Conservation (phyloP, 53 echinoderm and acorn worm species). For the Mesocentrotus franciscanus region DNA sequence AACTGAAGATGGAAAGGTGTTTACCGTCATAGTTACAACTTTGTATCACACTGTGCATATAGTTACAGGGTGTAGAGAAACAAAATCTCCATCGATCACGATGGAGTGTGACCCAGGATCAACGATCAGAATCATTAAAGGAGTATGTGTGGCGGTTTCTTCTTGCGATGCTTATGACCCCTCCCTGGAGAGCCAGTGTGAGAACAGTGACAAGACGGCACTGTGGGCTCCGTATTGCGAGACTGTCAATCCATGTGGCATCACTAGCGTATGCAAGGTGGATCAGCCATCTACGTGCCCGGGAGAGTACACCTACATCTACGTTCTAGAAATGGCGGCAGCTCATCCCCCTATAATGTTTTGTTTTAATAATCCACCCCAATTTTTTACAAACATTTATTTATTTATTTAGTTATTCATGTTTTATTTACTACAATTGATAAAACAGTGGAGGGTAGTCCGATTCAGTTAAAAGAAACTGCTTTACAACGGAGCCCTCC, state of each 20-base stretch:
- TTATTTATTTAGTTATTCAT: too few relatives aligned
- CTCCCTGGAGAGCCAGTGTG: neutral
- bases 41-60: too few relatives aligned
- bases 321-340: neutral
- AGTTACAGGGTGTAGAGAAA: neutral
- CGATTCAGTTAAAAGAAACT: too few relatives aligned
- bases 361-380: neutral
- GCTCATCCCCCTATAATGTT: too few relatives aligned
- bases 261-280: neutral
- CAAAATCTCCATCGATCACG: neutral
- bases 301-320: neutral
- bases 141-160: neutral
- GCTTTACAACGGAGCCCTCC: too few relatives aligned
- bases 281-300: too few relatives aligned
- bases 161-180: neutral
- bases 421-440: too few relatives aligned
- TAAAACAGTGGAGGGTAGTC: too few relatives aligned
- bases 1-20: too few relatives aligned
- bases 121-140: neutral
- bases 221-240: neutral
- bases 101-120: neutral
- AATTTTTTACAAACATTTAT: neutral
- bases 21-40: too few relatives aligned
- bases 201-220: neutral
- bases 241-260: neutral